Evolutionary conservation across 1,140 invertebrate genomes (phyloP).

Genomic region (Drosophila ercepeae): DNA sequence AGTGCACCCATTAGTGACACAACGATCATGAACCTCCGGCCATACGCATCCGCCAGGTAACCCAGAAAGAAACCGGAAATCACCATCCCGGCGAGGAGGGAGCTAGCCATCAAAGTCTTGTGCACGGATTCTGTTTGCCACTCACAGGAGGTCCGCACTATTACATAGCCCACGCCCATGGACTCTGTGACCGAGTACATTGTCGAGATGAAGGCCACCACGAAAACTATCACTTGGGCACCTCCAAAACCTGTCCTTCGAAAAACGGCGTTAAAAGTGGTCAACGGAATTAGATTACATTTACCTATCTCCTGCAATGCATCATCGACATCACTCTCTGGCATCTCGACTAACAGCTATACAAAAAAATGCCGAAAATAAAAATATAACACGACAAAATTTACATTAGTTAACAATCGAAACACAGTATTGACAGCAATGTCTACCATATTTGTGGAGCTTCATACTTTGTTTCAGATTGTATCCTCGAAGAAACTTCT

Average conservation of each 20-base stretch:
- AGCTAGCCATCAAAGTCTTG: background rate
- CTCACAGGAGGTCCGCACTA: constrained; percentile 19
- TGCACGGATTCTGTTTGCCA: background rate
- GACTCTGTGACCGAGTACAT: constrained; percentile 6
- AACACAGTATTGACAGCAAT: too few relatives aligned
- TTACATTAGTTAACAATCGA: background rate
- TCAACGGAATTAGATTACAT: background rate
- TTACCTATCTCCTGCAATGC: constrained; percentile 33
- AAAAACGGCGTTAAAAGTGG: background rate
- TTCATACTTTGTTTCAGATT: constrained; percentile 28
- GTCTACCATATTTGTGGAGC: constrained; percentile 11
- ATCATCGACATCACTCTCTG: constrained; percentile 16
- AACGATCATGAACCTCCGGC: background rate
- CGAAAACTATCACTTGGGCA: constrained; percentile 10
- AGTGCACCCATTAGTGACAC: background rate
- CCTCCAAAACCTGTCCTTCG: constrained; percentile 24
- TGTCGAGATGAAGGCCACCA: background rate
- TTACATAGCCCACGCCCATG: constrained; percentile 9
- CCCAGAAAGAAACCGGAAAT: constrained; percentile 19
- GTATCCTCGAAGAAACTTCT: too few relatives aligned
- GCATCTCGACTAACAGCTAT: constrained; percentile 6
- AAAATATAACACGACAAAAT: background rate
- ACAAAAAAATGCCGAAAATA: background rate
- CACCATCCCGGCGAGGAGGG: constrained; percentile 14
- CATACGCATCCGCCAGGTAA: constrained; percentile 14